phyloP scores from a whole-genome alignment of 2,888 invertebrate species.

The Agelastica alni region DNA sequence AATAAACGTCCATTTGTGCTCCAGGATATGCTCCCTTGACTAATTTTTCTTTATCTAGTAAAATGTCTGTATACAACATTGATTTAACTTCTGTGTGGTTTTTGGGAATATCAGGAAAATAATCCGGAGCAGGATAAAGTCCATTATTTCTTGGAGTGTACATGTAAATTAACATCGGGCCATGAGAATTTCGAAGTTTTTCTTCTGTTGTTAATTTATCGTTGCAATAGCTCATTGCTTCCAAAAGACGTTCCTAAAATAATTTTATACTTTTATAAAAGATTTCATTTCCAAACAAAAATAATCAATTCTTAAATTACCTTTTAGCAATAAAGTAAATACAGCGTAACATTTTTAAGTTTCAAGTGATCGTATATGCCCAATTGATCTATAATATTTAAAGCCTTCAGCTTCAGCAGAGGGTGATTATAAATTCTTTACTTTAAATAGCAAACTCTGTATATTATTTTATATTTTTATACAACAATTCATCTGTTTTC shows the following conservation, averaged over 20 bases:
- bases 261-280: no score
- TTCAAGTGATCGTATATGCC: no score
- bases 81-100: constrained; percentile 62
- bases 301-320: no score
- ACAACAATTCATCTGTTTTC: no score
- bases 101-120: constrained; percentile 65
- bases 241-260: constrained; percentile 65
- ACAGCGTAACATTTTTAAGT: no score
- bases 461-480: no score
- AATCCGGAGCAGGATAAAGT: constrained; percentile 61
- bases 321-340: no score
- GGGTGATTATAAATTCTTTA: no score
- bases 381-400: no score
- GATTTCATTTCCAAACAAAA: no score
- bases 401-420: no score
- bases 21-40: constrained; percentile 73
- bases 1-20: constrained; percentile 70
- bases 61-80: constrained; percentile 63
- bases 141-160: constrained; percentile 67
- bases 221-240: constrained; percentile 76
- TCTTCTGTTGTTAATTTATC: constrained; percentile 71
- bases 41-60: constrained; percentile 63
- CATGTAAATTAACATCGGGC: constrained; percentile 83
- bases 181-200: constrained; percentile 75
- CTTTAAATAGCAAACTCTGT: no score